phyloP scores from a whole-genome alignment of 2,888 invertebrate species.

The Sarcophaga subvicina region DNA sequence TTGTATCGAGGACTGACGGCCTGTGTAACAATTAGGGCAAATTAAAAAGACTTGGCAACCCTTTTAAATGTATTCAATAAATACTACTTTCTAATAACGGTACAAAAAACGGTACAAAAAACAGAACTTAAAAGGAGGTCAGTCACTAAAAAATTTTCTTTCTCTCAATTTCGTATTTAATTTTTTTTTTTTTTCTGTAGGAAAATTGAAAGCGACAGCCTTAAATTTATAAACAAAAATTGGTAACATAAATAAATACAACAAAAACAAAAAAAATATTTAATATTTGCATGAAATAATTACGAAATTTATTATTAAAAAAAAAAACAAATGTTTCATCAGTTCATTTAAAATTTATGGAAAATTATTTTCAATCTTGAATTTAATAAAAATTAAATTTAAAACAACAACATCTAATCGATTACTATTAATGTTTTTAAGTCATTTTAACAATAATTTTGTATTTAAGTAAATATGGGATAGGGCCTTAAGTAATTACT shows the following conservation, averaged over 20 bases:
- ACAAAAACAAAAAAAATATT: neutral
- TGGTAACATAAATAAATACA: neutral
- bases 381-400: neutral
- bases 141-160: neutral
- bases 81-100: neutral
- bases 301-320: slow-evolving; percentile 1
- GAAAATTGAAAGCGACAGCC: neutral
- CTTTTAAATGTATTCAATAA: neutral
- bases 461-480: too few relatives aligned
- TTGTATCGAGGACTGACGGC: too few relatives aligned
- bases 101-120: too few relatives aligned
- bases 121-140: neutral
- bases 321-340: neutral
- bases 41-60: neutral
- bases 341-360: neutral
- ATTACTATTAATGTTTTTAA: too few relatives aligned
- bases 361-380: neutral
- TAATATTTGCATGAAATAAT: neutral
- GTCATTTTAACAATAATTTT: too few relatives aligned
- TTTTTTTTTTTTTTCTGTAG: neutral
- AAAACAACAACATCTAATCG: neutral
- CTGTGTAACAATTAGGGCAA: too few relatives aligned
- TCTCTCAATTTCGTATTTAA: neutral
- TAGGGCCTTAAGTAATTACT: too few relatives aligned
- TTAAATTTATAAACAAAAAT: slow-evolving; percentile 4